Conservation (phyloP, 2,888 invertebrate species). For the Scaptomyza reducta region DNA sequence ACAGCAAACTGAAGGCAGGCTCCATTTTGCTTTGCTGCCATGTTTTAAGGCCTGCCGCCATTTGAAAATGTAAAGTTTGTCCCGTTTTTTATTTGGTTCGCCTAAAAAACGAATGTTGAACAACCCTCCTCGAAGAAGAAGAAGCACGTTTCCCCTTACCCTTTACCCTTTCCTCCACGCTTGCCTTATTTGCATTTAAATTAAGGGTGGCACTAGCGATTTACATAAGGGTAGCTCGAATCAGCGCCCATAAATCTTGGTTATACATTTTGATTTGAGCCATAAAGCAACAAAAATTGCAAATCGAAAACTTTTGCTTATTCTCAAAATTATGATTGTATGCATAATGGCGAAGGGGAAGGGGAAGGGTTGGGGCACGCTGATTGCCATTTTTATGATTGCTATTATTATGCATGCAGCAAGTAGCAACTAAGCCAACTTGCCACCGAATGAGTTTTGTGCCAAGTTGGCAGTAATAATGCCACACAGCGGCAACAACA, state of each 20-base stretch:
- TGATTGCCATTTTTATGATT: conserved; percentile 67
- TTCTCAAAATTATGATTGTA: conserved; percentile 66
- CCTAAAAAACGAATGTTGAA: not conserved
- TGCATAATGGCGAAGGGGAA: conserved; percentile 58
- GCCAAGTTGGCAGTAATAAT: conserved; percentile 60
- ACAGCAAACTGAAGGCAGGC: conserved; percentile 10
- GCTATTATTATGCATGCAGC: conserved; percentile 74
- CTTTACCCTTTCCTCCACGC: not conserved
- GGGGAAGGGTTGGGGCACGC: not conserved
- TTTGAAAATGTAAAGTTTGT: conserved; percentile 49
- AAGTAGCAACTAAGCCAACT: conserved; percentile 25
- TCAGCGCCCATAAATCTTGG: conserved; percentile 68
- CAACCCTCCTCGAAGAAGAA: conserved; percentile 40
- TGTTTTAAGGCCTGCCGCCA: conserved; percentile 32
- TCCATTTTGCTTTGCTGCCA: conserved; percentile 35
- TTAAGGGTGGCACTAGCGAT: conserved; percentile 51
- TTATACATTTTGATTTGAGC: conserved; percentile 69
- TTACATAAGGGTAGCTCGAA: conserved; percentile 49
- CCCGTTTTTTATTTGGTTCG: conserved; percentile 21
- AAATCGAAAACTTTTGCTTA: conserved; percentile 28
- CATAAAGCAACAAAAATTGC: conserved; percentile 49
- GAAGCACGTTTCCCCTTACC: conserved; percentile 35
- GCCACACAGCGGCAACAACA: conserved; percentile 4
- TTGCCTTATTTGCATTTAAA: conserved; percentile 69
- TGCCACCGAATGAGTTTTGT: conserved; percentile 31